Evolutionary conservation across 1,140 invertebrate genomes (phyloP).

Genomic region (Triops longicaudatus): DNA sequence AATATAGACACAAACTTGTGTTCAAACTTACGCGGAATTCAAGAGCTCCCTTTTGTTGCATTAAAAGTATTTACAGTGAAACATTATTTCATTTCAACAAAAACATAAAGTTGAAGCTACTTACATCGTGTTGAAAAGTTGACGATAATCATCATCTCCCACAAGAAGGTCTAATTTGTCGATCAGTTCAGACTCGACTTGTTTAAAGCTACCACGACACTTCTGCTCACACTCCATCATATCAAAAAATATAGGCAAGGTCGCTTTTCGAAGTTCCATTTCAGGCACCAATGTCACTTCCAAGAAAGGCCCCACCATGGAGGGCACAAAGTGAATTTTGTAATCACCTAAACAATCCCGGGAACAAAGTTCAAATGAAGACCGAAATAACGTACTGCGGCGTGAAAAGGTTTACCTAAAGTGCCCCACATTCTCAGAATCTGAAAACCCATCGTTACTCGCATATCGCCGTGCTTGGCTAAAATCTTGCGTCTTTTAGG

Average conservation of each 20-base stretch:
- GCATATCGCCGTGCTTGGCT: conserved; percentile 76
- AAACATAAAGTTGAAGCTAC: conserved; percentile 39
- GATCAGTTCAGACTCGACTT: conserved; percentile 84
- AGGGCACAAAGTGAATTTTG: conserved; percentile 83
- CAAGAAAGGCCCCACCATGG: conserved; percentile 85
- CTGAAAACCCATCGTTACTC: conserved; percentile 85
- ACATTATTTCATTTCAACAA: conserved; percentile 25
- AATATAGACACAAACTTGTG: not conserved
- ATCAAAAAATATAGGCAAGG: conserved; percentile 89
- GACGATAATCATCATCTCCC: conserved; percentile 81
- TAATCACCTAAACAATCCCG: conserved; percentile 48
- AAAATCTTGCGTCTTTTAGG: conserved; percentile 68
- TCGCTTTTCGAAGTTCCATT: conserved; percentile 74
- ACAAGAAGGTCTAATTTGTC: conserved; percentile 87
- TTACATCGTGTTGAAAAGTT: conserved; percentile 90
- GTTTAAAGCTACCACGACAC: conserved; percentile 69
- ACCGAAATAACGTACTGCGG: not conserved
- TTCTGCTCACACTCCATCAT: conserved; percentile 92
- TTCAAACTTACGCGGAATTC: conserved; percentile 24
- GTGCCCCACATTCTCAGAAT: conserved; percentile 90
- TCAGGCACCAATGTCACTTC: conserved; percentile 90
- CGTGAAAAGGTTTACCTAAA: conserved; percentile 50
- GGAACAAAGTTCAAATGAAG: conserved; percentile 30
- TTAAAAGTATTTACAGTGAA: not conserved
- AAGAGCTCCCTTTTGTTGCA: conserved; percentile 26